Evolutionary conservation across 2,797 vertebrate genomes (phyloP).

Genomic region (Otolemur crassicaudatus): DNA sequence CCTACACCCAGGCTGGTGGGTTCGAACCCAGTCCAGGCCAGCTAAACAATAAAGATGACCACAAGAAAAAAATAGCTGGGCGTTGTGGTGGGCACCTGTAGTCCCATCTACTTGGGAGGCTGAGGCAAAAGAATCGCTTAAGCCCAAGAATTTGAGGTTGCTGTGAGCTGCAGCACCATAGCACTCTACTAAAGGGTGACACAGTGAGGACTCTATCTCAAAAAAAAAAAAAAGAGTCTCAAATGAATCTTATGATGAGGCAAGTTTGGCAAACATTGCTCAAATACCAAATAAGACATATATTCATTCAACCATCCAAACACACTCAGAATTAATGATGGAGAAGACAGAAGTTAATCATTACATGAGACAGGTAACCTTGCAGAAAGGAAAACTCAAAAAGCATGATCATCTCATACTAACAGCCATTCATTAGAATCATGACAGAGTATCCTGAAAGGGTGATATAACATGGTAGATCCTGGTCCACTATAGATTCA

Average conservation of each 20-base stretch:
- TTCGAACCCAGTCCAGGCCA: no score
- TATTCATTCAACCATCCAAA: neutral
- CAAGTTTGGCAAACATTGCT: neutral
- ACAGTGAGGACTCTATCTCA: no score
- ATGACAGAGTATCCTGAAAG: neutral
- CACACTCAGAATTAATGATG: neutral
- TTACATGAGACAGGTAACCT: neutral
- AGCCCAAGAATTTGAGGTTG: no score
- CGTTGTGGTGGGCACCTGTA: no score
- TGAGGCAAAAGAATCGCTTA: no score
- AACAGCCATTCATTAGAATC: neutral
- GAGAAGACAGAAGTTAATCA: neutral
- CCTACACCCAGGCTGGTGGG: no score
- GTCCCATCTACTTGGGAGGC: no score
- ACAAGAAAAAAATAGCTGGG: no score
- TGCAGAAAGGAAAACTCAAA: neutral
- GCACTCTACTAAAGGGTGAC: no score
- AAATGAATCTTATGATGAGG: neutral
- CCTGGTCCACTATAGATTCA: neutral
- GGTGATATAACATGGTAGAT: neutral
- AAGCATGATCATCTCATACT: slow-evolving; percentile 4
- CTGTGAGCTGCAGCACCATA: no score
- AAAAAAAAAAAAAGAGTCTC: neutral
- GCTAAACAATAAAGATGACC: no score
- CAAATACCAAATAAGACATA: neutral